These are phyloP conservation scores for Holotrichia oblita DNA, from an alignment of 1,140 invertebrate species.

Conservation along the genomic window DNA sequence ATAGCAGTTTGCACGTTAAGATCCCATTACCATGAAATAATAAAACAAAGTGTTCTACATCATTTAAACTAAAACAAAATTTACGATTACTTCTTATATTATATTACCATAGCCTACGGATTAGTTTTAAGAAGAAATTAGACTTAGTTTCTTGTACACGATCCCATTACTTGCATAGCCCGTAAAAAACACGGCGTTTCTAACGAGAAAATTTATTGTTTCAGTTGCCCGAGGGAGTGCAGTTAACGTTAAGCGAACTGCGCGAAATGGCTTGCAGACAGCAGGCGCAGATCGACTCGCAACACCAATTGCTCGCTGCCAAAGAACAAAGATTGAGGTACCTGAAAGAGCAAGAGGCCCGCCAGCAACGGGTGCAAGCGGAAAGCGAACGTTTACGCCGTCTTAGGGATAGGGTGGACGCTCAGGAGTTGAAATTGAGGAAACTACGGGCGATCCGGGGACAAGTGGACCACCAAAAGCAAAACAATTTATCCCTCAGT, in stretches of 20 bases:
- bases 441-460: slow-evolving; percentile 88
- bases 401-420: slow-evolving; percentile 89
- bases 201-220: slow-evolving; percentile 56
- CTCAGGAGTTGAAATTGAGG: slow-evolving; percentile 92
- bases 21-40: too few species aligned
- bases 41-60: too few species aligned
- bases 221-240: slow-evolving; percentile 85
- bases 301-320: slow-evolving; percentile 88
- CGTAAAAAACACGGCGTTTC: not conserved
- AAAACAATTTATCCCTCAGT: slow-evolving; percentile 92
- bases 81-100: too few species aligned
- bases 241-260: slow-evolving; percentile 90
- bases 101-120: too few species aligned
- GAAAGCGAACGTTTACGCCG: slow-evolving; percentile 88
- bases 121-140: too few species aligned
- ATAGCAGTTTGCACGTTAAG: too few species aligned
- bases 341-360: slow-evolving; percentile 90
- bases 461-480: slow-evolving; percentile 91
- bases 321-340: slow-evolving; percentile 93
- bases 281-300: slow-evolving; percentile 95
- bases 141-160: too few species aligned
- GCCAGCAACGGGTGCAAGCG: slow-evolving; percentile 83
- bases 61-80: too few species aligned
- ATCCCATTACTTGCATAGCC: too few species aligned
- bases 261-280: slow-evolving; percentile 95